Evolutionary conservation across 2,888 invertebrate genomes (phyloP), one percentile per base, ranked within the genome.

Genomic region (Cerceris rybyensis): DNA sequence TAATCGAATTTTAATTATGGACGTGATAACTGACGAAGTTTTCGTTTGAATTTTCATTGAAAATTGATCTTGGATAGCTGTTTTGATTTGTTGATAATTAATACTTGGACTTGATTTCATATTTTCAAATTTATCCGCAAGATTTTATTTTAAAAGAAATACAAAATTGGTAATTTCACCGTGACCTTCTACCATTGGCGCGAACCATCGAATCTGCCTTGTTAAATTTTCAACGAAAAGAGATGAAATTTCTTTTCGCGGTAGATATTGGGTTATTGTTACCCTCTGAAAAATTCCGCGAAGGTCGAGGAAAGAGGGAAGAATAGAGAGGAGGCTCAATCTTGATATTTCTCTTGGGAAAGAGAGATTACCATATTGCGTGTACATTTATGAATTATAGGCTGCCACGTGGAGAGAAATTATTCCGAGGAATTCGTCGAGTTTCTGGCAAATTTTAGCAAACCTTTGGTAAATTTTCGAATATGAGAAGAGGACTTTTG

Each of bases 301-400:
- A 69, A 80, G 81, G 80, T 81, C 81, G 76, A 80, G 72, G 76
- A 65, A 63, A 72, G 17, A 43, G 60, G 57, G 50, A 57, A n/a
- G 46, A 68, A 59, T 5, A 17, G 39, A 13, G 17, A 52, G 41
- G 65, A 65, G 59, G 46, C 50, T 49, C 28, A 39, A 59, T 59
- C 41, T 46, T 41, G 9, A 17, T 17, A 11, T 49, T 64, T 8
- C 49, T 28, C 9, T 11, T 1, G 55, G 14, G 42, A 52, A n/a
- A 59, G 59, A 39, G 55, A 13, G 49, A 71, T 65, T 61, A 68
- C 67, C 67, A 65, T 68, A 70, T 74, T 65, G 70, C 74, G 52
- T 74, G 79, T 64, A 67, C 52, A 46, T 64, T 52, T 63, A 63
- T 61, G 64, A 73, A 72, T 55, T 66, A 55, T 16, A 28, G 39